phyloP scores from a whole-genome alignment of 2,113 vertebrate species.

The Stictonetta naevosa region DNA sequence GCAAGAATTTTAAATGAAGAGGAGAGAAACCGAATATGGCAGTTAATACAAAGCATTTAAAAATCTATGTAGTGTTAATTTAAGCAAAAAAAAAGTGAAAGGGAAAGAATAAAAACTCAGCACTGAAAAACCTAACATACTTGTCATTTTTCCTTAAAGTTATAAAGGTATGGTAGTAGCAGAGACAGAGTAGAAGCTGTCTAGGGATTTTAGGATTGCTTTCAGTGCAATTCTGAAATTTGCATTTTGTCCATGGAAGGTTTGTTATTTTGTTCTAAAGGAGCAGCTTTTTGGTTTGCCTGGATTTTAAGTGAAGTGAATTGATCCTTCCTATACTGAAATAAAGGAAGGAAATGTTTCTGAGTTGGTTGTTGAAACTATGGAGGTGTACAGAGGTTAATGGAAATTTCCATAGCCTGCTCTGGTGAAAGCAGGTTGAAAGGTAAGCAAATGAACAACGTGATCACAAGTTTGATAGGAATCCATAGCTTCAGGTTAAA shows the following conservation, averaged over 20 bases:
- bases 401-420: slow-evolving; percentile 34
- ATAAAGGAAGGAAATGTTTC: background rate
- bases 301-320: background rate
- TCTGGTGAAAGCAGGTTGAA: background rate
- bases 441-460: background rate
- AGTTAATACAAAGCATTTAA: background rate
- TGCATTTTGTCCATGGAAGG: background rate
- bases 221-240: background rate
- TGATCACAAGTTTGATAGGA: slow-evolving; percentile 24
- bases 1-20: background rate
- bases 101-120: background rate
- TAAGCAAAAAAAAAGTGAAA: background rate
- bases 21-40: background rate
- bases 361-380: background rate
- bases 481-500: slow-evolving; percentile 6
- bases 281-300: background rate
- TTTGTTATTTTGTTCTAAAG: background rate
- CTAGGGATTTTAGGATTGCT: background rate
- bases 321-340: background rate
- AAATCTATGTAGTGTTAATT: background rate
- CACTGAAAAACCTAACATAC: fast-evolving
- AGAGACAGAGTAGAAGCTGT: background rate
- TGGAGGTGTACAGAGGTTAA: background rate
- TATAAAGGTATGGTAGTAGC: background rate
- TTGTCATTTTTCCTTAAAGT: background rate